These are phyloP conservation scores for Rhinogobio ventralis DNA, from an alignment of 2,797 vertebrate species.

Conservation along the genomic window DNA sequence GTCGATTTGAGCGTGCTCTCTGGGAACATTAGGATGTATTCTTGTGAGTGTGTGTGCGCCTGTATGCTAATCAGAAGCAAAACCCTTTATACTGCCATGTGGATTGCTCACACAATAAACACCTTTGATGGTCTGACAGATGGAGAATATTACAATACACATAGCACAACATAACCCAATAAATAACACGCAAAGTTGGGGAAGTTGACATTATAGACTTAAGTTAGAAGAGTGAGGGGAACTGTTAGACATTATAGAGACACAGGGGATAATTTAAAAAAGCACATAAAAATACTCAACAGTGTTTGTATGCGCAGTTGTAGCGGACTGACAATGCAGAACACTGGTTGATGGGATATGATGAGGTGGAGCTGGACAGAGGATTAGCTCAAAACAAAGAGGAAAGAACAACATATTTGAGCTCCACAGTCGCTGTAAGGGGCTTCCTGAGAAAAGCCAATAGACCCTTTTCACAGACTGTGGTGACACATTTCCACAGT, in stretches of 20 bases:
- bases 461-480: neutral
- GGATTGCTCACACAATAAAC: slow-evolving; percentile 40
- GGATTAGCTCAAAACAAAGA: slow-evolving; percentile 33
- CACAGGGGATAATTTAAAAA: neutral
- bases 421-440: neutral
- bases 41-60: neutral
- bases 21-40: slow-evolving; percentile 20
- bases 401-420: slow-evolving; percentile 4
- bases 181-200: slow-evolving; percentile 24
- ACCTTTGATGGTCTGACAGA: slow-evolving; percentile 46
- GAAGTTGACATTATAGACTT: slow-evolving; percentile 9
- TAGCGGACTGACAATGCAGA: neutral
- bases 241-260: slow-evolving; percentile 24
- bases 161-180: slow-evolving; percentile 38
- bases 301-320: neutral
- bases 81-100: slow-evolving; percentile 34
- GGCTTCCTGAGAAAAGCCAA: neutral
- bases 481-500: neutral
- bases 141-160: slow-evolving; percentile 44
- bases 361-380: slow-evolving; percentile 35
- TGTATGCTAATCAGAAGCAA: slow-evolving; percentile 34
- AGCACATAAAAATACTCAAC: neutral
- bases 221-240: slow-evolving; percentile 7
- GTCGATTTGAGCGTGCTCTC: slow-evolving; percentile 26
- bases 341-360: slow-evolving; percentile 1